These are phyloP conservation scores for Furcula furcula DNA, from an alignment of 2,888 invertebrate species.

Conservation along the genomic window DNA sequence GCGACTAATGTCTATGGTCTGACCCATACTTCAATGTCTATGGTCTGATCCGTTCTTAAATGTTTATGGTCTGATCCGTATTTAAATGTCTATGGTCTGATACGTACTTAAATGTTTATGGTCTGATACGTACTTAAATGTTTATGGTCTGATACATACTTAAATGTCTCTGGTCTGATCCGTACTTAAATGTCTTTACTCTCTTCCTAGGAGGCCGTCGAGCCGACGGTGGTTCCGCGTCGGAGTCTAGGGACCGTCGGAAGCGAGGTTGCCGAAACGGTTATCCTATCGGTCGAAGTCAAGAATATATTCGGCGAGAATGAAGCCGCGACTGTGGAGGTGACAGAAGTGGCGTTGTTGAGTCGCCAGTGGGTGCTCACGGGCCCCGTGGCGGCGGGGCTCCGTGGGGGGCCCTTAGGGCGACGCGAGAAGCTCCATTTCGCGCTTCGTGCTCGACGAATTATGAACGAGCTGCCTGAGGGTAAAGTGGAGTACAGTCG, in stretches of 20 bases:
- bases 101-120: too few relatives aligned
- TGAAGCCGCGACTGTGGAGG: slow-evolving; percentile 78
- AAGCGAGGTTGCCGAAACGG: slow-evolving; percentile 70
- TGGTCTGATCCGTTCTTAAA: too few relatives aligned
- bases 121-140: too few relatives aligned
- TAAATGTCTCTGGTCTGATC: too few relatives aligned
- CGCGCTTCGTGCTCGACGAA: slow-evolving; percentile 58
- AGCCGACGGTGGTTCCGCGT: slow-evolving; percentile 77
- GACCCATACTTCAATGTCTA: too few relatives aligned
- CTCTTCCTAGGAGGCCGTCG: slow-evolving; percentile 74
- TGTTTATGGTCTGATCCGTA: background rate
- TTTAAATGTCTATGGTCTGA: background rate
- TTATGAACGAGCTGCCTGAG: slow-evolving; percentile 38
- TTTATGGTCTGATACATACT: too few relatives aligned
- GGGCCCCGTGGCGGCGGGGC: slow-evolving; percentile 53
- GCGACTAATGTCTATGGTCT: too few relatives aligned
- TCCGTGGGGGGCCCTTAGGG: slow-evolving; percentile 44
- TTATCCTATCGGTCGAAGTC: slow-evolving; percentile 85
- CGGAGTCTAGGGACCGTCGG: slow-evolving; percentile 67
- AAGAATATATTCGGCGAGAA: slow-evolving; percentile 86
- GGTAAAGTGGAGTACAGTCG: slow-evolving; percentile 53
- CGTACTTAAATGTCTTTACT: background rate
- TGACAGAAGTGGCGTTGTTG: slow-evolving; percentile 82
- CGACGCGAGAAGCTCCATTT: slow-evolving; percentile 67
- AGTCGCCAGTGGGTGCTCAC: slow-evolving; percentile 83